Conservation (phyloP, 2,797 vertebrate genomes). For the Helarctos malayanus region DNA sequence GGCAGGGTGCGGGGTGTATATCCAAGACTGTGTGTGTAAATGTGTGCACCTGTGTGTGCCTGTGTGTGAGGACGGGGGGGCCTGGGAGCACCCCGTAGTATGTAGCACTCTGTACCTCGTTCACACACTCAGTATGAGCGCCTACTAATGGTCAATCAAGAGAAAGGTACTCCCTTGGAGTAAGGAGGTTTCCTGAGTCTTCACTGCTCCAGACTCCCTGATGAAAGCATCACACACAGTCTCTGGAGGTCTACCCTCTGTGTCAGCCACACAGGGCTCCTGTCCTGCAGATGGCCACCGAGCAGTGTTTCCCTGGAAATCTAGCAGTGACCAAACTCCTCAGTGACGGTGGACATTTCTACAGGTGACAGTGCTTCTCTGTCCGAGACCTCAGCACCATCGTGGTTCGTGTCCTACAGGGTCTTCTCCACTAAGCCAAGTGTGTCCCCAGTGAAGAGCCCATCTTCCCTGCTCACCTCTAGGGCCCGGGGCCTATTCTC, state of each 20-base stretch:
- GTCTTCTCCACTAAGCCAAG: not conserved
- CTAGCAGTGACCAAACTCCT: not conserved
- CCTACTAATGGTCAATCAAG: accelerated
- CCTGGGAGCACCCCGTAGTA: accelerated
- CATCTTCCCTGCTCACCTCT: no score
- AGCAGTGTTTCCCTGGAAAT: not conserved
- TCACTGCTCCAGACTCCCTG: accelerated
- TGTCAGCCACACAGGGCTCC: accelerated
- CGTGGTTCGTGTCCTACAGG: accelerated
- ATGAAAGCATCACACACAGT: accelerated
- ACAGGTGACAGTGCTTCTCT: accelerated
- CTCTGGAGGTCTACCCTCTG: accelerated
- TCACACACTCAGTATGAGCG: not conserved
- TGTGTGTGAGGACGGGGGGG: no score
- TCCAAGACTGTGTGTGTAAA: no score
- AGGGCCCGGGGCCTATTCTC: accelerated
- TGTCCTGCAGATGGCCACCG: accelerated
- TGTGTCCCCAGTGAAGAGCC: not conserved
- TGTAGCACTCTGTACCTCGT: no score
- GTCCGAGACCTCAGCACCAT: accelerated
- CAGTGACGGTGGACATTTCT: accelerated
- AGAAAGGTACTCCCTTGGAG: accelerated
- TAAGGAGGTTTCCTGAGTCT: no score
- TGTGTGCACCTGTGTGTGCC: no score
- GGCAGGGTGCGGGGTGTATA: not conserved